Base-by-base conservation (phyloP, 2,797 vertebrate genomes). In the Enteromius anoplus region DNA sequence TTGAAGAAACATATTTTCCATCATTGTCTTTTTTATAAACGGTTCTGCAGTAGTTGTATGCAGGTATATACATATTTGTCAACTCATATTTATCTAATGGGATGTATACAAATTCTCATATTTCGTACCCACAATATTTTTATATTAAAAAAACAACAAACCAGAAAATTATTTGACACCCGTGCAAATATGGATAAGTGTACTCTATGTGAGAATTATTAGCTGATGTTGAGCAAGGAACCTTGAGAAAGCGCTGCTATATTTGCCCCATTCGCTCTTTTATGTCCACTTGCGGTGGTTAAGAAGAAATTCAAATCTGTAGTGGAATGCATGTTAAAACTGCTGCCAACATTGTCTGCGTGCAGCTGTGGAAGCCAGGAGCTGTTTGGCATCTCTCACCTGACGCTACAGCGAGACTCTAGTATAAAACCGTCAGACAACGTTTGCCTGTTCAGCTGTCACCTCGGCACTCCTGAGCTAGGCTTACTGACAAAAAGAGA, bases 371-470 rank as follows among this genome's bases (percentile, higher is more conserved):
- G 21, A 64, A 55, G 3, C 71, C 32, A 37, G 23, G 32, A 80
- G 78, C 49, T 8, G n/a, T 49, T 75, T 64, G 45, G 55, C 80
- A 60, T 69, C 47, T 34, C 34, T 76, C 81, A 84, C 71, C 37
- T 79, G 66, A 70, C 34, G 37, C 75, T 78, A 83, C 79, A 76
- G 55, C 34, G 45, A 53, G 58, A 40, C 37, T 69, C 55, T 60
- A 47, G 62, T 47, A 77, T 45, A 65, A 71, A 64, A 45, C 76
- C 51, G 5, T 66, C 79, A 82, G 76, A 81, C 81, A 82, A 69
- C 65, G 23, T 78, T 37, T 73, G 76, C 23, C 77, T 76, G 34
- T 76, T 75, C 66, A 40, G 80, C 77, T 82, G 83, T 82, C 85
- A 83, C 81, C 76, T 78, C 70, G 40, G 58, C 37, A 69, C 62